These are phyloP conservation scores for Gari tellinella DNA, from an alignment of 2,888 invertebrate species.

Conservation along the genomic window DNA sequence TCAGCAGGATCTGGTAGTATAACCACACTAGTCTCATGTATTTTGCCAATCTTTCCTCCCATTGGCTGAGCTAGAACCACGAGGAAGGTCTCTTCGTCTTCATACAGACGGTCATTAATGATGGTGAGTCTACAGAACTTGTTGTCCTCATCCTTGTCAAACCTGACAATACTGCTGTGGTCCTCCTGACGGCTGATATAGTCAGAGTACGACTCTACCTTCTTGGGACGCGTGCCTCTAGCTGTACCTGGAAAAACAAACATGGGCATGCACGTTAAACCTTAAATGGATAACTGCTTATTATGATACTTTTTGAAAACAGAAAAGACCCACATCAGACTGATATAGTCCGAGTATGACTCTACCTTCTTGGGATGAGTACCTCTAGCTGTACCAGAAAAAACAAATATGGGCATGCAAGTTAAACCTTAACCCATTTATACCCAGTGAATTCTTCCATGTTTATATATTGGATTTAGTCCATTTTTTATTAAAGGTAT, in stretches of 20 bases:
- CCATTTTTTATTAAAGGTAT: no score
- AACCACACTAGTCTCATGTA: constrained; percentile 70
- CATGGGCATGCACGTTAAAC: no score
- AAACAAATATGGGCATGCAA: no score
- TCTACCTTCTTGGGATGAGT: constrained; percentile 77
- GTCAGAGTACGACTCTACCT: constrained; percentile 82
- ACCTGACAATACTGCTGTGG: constrained; percentile 77
- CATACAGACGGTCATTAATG: constrained; percentile 83
- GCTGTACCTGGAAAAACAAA: constrained; percentile 80
- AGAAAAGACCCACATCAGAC: no score
- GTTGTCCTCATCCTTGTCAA: constrained; percentile 76
- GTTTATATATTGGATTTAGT: no score
- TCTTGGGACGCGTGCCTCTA: constrained; percentile 76
- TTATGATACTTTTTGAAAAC: no score
- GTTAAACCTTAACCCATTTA: no score
- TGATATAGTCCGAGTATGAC: constrained; percentile 83
- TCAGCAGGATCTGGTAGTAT: constrained; percentile 81
- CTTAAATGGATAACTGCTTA: no score
- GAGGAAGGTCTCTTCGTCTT: constrained; percentile 80
- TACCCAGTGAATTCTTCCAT: no score
- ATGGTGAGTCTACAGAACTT: constrained; percentile 80
- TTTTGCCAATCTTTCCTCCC: constrained; percentile 79
- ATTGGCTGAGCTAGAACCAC: constrained; percentile 77
- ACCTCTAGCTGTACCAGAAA: constrained; percentile 81
- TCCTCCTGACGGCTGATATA: constrained; percentile 80